Conservation (phyloP, 2,797 vertebrate genomes). For the Acanthurus lineatus region DNA sequence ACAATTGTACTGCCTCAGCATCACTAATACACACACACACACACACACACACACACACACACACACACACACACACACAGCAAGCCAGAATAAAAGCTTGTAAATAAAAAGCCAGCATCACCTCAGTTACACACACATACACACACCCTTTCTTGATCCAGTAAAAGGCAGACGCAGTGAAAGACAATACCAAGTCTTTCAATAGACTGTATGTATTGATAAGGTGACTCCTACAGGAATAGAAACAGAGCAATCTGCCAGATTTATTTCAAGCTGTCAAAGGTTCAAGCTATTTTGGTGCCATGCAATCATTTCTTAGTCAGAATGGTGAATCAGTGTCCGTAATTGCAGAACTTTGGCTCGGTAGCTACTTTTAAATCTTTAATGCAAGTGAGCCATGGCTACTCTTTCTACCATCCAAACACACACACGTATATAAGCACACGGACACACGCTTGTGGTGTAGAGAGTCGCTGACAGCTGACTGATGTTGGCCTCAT, state of each 20-base stretch:
- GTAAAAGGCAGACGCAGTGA: conserved; percentile 26
- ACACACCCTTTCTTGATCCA: conserved; percentile 18
- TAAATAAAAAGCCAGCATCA: conserved; percentile 18
- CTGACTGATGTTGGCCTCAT: conserved; percentile 77
- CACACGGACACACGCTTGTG: conserved; percentile 27
- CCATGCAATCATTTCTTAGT: conserved; percentile 11
- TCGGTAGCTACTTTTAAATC: conserved; percentile 56
- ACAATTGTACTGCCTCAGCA: conserved; percentile 59
- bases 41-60: conserved; percentile 8
- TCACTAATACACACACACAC: conserved; percentile 17
- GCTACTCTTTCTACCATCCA: neutral
- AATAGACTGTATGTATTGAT: conserved; percentile 48
- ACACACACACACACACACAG: neutral
- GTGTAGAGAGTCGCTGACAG: conserved; percentile 66
- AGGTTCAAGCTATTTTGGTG: conserved; percentile 25
- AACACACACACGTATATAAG: conserved; percentile 19
- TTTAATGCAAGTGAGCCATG: conserved; percentile 55
- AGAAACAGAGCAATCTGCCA: conserved; percentile 37
- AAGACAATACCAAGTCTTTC: conserved; percentile 50
- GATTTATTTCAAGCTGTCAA: conserved; percentile 39
- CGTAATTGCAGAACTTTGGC: conserved; percentile 62
- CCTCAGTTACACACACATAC: conserved; percentile 5
- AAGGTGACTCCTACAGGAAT: conserved; percentile 44
- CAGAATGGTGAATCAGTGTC: conserved; percentile 44
- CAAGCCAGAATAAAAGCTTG: neutral